These are phyloP conservation scores for Lysiphlebus fabarum DNA, from an alignment of 1,140 invertebrate species.

Conservation along the genomic window DNA sequence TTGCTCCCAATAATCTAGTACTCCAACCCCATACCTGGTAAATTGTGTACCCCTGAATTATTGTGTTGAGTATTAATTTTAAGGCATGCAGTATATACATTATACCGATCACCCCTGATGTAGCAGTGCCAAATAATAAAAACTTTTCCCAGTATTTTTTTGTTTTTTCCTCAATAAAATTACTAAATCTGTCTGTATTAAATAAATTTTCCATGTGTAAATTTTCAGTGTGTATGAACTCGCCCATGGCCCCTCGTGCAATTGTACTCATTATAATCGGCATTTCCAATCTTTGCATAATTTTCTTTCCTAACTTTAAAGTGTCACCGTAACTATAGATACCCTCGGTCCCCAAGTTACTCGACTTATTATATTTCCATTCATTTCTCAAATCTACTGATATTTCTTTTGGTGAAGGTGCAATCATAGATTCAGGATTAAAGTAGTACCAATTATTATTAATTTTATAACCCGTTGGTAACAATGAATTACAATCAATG, in stretches of 20 bases:
- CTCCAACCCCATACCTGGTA: conserved; percentile 11
- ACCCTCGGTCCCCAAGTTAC: conserved; percentile 13
- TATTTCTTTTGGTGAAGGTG: neutral
- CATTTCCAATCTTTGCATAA: conserved; percentile 20
- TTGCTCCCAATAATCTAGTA: conserved; percentile 6
- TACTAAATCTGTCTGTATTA: conserved; percentile 10
- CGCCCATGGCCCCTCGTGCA: conserved; percentile 12
- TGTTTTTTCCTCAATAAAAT: conserved; percentile 9
- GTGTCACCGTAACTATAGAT: conserved; percentile 19
- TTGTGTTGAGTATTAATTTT: conserved; percentile 12
- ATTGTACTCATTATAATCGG: conserved; percentile 15
- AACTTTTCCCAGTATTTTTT: conserved; percentile 12
- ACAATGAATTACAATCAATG: conserved; percentile 16
- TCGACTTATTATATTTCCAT: conserved; percentile 21
- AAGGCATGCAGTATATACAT: neutral
- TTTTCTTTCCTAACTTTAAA: conserved; percentile 12
- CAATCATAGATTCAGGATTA: neutral
- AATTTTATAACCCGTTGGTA: conserved; percentile 16
- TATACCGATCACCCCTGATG: conserved; percentile 15
- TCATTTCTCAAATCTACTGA: neutral
- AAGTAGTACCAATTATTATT: conserved; percentile 19
- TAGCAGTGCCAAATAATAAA: conserved; percentile 13
- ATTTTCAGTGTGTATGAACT: neutral
- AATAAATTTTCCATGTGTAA: conserved; percentile 5
- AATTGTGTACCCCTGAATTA: conserved; percentile 15